Evolutionary conservation across 1,140 invertebrate genomes (phyloP).

Genomic region (Caerostris darwini): DNA sequence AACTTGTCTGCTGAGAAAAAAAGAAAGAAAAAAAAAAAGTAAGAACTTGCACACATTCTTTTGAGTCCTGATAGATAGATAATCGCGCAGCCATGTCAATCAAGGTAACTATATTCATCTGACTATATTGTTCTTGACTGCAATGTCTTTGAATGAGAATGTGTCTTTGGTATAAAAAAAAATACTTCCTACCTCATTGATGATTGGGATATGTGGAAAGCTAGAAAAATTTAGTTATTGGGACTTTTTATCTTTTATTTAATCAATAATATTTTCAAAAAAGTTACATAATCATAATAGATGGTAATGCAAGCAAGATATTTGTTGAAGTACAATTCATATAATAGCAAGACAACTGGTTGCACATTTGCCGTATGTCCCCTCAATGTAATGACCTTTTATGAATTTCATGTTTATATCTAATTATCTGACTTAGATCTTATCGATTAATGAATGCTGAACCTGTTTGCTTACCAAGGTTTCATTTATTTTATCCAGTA

Average conservation of each 20-base stretch:
- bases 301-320: too few species aligned
- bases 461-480: too few species aligned
- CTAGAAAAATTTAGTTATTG: background rate
- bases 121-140: background rate
- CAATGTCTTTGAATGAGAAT: background rate
- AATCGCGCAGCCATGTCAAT: conserved; percentile 17
- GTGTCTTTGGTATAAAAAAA: background rate
- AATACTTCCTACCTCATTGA: background rate
- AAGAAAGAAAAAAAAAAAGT: background rate
- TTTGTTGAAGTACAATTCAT: too few species aligned
- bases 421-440: too few species aligned
- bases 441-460: too few species aligned
- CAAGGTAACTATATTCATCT: background rate
- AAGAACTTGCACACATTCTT: conserved; percentile 28
- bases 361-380: too few species aligned
- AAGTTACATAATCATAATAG: too few species aligned
- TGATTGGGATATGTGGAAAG: background rate
- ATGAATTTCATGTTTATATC: too few species aligned
- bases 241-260: background rate
- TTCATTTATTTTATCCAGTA: too few species aligned
- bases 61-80: background rate
- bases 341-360: too few species aligned
- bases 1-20: conserved; percentile 31
- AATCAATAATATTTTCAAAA: too few species aligned
- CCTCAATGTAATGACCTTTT: too few species aligned